A percentile compares a stretch with the other conserved stretches of the same genome.
Evolutionary conservation across 2,113 vertebrate genomes (phyloP).

Genomic region (Centropus unirufus): DNA sequence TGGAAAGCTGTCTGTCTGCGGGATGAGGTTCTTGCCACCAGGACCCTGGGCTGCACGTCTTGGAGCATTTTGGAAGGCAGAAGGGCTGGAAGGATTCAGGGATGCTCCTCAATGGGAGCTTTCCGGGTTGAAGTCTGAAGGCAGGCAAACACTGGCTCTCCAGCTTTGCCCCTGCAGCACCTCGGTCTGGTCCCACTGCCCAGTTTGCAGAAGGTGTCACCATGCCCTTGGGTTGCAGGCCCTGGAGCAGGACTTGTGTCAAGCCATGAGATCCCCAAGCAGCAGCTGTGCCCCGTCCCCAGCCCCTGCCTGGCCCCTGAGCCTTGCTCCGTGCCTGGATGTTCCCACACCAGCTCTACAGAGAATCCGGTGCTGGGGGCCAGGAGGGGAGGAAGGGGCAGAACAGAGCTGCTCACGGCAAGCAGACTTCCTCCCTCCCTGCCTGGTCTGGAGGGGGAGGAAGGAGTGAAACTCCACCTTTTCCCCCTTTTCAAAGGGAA

Average conservation of each 20-base stretch:
- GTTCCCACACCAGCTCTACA: not conserved
- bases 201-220: not conserved
- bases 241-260: accelerated
- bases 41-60: accelerated
- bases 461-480: conserved; percentile 61
- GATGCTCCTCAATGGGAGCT: accelerated
- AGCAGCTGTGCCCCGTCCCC: not conserved
- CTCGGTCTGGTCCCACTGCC: not conserved
- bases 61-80: not conserved
- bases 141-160: not conserved
- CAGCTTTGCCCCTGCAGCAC: not conserved
- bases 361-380: not conserved
- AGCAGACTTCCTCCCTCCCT: not conserved
- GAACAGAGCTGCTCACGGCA: not conserved
- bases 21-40: not conserved
- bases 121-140: not conserved
- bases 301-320: not conserved
- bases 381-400: not conserved
- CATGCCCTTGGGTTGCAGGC: not conserved
- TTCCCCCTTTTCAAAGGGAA: conserved; percentile 51
- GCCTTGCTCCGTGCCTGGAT: not conserved
- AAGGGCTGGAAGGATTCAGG: not conserved
- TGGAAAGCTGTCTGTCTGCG: not conserved
- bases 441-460: not conserved
- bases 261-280: accelerated